Evolutionary conservation across 2,888 invertebrate species (phyloP).

Genomic region (Sympetrum striolatum): DNA sequence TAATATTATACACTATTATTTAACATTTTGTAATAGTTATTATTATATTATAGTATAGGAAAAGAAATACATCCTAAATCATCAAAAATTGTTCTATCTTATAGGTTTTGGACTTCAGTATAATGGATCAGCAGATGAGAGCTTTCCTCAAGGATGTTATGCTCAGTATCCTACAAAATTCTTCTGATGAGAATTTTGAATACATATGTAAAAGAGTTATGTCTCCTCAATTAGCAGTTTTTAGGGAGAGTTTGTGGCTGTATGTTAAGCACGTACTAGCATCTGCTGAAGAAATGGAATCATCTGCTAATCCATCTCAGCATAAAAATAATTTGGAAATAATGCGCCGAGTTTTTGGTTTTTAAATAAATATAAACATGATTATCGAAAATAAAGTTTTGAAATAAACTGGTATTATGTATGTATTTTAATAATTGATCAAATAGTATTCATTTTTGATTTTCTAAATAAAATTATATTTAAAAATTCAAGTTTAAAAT

Average conservation of each 20-base stretch:
- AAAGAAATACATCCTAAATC: conserved; percentile 7
- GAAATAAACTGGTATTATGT: no score
- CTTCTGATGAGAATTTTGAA: conserved; percentile 66
- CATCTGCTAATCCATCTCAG: no score
- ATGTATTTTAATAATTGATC: no score
- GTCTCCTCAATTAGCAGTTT: conserved; percentile 76
- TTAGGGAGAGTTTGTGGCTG: conserved; percentile 81
- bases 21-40: no score
- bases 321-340: no score
- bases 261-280: conserved; percentile 89
- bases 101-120: conserved; percentile 85
- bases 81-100: conserved; percentile 50
- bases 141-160: conserved; percentile 80
- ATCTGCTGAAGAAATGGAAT: conserved; percentile 51
- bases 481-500: no score
- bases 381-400: no score
- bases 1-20: no score
- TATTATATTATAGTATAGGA: neutral
- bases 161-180: conserved; percentile 73
- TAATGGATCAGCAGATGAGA: conserved; percentile 80
- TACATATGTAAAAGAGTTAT: conserved; percentile 76
- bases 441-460: no score
- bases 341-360: no score
- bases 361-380: no score
- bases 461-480: no score